phyloP scores from a whole-genome alignment of 2,888 invertebrate species.

The Scaptomyza tumidula region DNA sequence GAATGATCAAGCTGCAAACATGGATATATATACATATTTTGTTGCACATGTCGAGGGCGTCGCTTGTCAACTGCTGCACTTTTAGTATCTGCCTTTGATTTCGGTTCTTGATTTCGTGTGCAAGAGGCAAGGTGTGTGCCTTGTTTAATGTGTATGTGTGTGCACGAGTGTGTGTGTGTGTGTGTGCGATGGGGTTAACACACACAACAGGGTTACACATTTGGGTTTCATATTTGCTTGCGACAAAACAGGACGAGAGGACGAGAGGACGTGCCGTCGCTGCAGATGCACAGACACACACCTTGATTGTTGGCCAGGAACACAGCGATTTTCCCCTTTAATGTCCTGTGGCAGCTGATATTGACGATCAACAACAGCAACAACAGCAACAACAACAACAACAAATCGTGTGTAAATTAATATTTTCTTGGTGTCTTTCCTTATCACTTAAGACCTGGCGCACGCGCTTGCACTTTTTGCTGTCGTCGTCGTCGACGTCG shows the following conservation, averaged over 20 bases:
- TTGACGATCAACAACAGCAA: slow-evolving; percentile 19
- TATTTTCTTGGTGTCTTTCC: slow-evolving; percentile 66
- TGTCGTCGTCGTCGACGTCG: slow-evolving; percentile 39
- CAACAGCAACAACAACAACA: slow-evolving; percentile 5
- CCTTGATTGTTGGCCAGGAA: slow-evolving; percentile 46
- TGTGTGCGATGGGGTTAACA: slow-evolving; percentile 62
- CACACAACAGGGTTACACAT: slow-evolving; percentile 9
- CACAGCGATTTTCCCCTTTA: slow-evolving; percentile 44
- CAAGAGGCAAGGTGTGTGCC: slow-evolving; percentile 57
- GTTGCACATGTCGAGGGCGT: slow-evolving; percentile 76
- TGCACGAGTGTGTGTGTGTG: slow-evolving; percentile 24
- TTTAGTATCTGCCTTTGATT: slow-evolving; percentile 64
- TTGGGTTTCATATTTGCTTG: slow-evolving; percentile 62
- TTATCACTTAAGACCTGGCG: slow-evolving; percentile 61
- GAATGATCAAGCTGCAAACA: slow-evolving; percentile 54
- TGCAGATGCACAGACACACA: slow-evolving; percentile 60
- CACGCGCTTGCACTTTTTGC: slow-evolving; percentile 74
- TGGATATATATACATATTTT: slow-evolving; percentile 17
- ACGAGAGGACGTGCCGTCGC: slow-evolving; percentile 65
- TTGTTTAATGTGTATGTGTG: neutral
- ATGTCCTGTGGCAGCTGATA: slow-evolving; percentile 62
- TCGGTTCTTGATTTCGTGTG: slow-evolving; percentile 52
- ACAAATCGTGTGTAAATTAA: slow-evolving; percentile 72
- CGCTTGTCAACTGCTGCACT: slow-evolving; percentile 62
- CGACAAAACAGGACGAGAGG: slow-evolving; percentile 49